Base-by-base conservation (phyloP, 2,797 vertebrate genomes). In the Parambassis ranga region DNA sequence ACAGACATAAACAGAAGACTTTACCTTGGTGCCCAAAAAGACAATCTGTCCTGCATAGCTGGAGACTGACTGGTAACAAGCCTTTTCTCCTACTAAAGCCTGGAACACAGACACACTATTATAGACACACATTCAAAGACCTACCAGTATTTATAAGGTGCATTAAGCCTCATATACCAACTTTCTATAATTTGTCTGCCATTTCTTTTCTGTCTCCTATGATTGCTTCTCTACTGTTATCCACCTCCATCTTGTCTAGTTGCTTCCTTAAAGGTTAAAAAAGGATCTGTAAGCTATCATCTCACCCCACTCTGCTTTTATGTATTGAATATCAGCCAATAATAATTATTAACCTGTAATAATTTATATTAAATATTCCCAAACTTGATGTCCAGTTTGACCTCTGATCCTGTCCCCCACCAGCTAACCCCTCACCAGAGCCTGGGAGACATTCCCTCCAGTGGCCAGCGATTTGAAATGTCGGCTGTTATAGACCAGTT, bases 401-500 rank as follows among this genome's bases (percentile, higher is more conserved):
- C 4, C 22, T 53, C 20, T 58, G 7, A 81, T 70, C 90, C 75
- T 93, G n/a, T 19, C 2, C 1, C 42, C 28, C 24, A 92, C 92
- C 39, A 91, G 87, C 5, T 6, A 16, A 41, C 24, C 35, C 16
- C 92, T 89, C 88, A 98, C 97, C 95, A 98, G 89, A 11, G 97
- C 97, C 87, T 98, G 96, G 19, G 96, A 98, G 61, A 99, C 97
- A 0, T 98, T 98, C 48, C 97, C 97, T 74, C 97, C 97, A 0
- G 97, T 99, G 51, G 97, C 97, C 46, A 99, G 79, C 0, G 97
- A 99, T 84, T 99, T 99, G 89, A 99, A 99, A 77, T 99, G 96
- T 79, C 96, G 95, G 90, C 96, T 98, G 82, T 97, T 98, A 71
- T 99, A 99, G 70, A 98, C 95, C 47, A 98, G 86, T 55, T 97